Evolutionary conservation across 2,113 vertebrate species (phyloP), one percentile per base, ranked within the genome.

Genomic region (Neodontobutis hainanensis): DNA sequence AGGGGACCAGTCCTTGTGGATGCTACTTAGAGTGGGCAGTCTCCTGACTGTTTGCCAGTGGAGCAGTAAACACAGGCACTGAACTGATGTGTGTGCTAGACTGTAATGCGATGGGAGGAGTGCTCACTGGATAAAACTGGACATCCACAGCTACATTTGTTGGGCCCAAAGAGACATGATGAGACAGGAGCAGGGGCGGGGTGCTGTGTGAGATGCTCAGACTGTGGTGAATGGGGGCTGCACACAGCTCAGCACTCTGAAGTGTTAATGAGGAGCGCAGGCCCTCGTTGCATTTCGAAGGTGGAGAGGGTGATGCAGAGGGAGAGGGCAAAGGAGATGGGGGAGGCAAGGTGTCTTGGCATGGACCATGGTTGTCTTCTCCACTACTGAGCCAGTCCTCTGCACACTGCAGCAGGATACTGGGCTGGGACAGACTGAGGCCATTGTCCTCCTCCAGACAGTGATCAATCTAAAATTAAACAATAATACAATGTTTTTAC

Each of bases 61-160:
- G 68, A 15, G 82, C 63, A 58, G 78, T 79, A 14, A 81, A 69
- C 44, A 80, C 74, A 38, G 78, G 85, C 2, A 65, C 62, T 3
- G 84, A 72, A 53, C 42, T 84, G 34, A 85, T 73, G 3, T 71
- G 84, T 49, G 86, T 84, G 67, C 47, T 80, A 3, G 67, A 58
- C 6, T 77, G 74, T 3, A 70, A 75, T 8, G 75, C 55, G 51
- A 61, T 43, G 0, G 84, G 64, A 68, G 79, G 48, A 43, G 89
- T 56, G 59, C 63, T 46, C 11, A 75, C 53, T 9, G 93, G 86
- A 77, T 87, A 89, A 53, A 92, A 87, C 64, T 90, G 91, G 55
- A 93, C 89, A 44, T 93, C 90, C 14, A 93, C 91, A 3, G 91
- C 88, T 2, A 93, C 88, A 0, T 90, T 91, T 6, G 92, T 91